Evolutionary conservation across 2,888 invertebrate genomes (phyloP).

Genomic region (Drosophila algonquin): DNA sequence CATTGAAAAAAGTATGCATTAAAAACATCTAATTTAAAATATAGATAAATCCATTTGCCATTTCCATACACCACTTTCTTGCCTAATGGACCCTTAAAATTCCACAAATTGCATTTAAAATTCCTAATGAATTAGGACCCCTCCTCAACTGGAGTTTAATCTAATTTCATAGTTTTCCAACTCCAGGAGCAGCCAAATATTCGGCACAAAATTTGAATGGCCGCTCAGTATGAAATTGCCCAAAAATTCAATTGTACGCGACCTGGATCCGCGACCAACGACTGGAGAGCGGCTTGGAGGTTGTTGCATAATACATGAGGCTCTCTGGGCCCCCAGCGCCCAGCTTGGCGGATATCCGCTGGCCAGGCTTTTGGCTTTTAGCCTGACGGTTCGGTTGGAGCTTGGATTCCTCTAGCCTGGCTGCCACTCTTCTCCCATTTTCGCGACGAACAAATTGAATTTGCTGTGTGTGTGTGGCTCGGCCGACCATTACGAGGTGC

Average conservation of each 20-base stretch:
- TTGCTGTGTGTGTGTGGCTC: conserved; percentile 33
- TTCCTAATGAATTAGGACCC: conserved; percentile 42
- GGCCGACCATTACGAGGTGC: conserved; percentile 31
- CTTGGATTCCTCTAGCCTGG: background rate
- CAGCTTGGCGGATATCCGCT: conserved; percentile 67
- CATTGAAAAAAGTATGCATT: background rate
- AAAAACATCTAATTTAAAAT: background rate
- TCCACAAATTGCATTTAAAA: conserved; percentile 69
- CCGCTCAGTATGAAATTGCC: conserved; percentile 19
- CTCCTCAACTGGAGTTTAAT: conserved; percentile 43
- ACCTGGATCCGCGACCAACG: conserved; percentile 35
- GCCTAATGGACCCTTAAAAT: background rate
- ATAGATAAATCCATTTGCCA: background rate
- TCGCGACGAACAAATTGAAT: conserved; percentile 43
- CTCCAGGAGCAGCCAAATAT: conserved; percentile 31
- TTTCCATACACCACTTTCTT: background rate
- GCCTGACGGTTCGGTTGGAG: background rate
- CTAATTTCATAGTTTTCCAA: conserved; percentile 51
- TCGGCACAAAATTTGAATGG: conserved; percentile 40
- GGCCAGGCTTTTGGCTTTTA: conserved; percentile 26
- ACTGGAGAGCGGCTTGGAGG: conserved; percentile 28
- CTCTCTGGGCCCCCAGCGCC: conserved; percentile 19
- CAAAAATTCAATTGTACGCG: conserved; percentile 55
- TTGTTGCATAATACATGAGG: conserved; percentile 66
- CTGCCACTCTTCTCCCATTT: background rate